Percentiles rank a stretch among this genome's conserved stretches.
phyloP scores from a whole-genome alignment of 2,888 invertebrate species.

The Apamea anceps region DNA sequence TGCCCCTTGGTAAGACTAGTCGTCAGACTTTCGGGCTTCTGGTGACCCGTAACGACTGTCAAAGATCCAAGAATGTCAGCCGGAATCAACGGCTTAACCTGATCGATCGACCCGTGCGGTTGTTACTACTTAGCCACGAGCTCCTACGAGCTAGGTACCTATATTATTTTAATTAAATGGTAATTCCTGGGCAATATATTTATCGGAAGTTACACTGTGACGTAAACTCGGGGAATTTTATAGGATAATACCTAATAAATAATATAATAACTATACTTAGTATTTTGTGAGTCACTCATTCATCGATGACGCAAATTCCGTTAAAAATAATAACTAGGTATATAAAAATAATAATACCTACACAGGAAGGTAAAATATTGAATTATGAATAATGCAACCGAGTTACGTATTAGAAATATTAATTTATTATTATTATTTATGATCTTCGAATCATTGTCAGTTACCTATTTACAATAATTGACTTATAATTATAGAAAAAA shows the following conservation, averaged over 20 bases:
- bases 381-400: neutral
- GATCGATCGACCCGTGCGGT: neutral
- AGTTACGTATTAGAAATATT: neutral
- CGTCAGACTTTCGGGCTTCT: no score
- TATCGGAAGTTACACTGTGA: slow-evolving; percentile 2
- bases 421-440: neutral
- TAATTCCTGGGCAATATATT: neutral
- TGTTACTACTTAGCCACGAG: neutral
- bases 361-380: slow-evolving; percentile 32
- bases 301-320: slow-evolving; percentile 41
- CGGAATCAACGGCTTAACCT: neutral
- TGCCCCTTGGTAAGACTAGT: neutral
- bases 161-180: slow-evolving; percentile 3
- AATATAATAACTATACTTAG: neutral
- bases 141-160: neutral
- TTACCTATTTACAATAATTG: neutral
- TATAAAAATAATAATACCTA: neutral
- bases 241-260: neutral
- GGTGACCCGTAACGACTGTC: neutral
- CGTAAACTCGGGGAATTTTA: slow-evolving; percentile 27
- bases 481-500: neutral
- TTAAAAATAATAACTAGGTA: slow-evolving; percentile 5
- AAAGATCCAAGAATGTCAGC: neutral
- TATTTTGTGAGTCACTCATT: slow-evolving; percentile 40
- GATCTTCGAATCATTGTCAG: neutral